Evolutionary conservation across 2,888 invertebrate genomes (phyloP).

Genomic region (Deilephila porcellus): DNA sequence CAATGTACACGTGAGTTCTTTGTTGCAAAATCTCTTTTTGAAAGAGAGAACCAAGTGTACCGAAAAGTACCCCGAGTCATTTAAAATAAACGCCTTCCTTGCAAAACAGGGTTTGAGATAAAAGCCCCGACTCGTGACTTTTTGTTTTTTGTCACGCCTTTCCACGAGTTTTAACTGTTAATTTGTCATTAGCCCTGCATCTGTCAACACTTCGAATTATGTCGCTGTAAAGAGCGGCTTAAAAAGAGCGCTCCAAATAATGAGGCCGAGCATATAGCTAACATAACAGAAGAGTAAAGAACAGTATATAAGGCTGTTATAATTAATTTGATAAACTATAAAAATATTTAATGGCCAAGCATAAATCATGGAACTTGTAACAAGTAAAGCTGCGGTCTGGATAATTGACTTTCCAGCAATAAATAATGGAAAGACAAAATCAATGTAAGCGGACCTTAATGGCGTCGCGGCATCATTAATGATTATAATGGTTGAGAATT

Average conservation of each 20-base stretch:
- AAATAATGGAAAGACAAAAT: conserved; percentile 58
- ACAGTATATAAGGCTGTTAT: conserved; percentile 1
- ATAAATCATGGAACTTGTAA: conserved; percentile 27
- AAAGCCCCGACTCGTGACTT: conserved; percentile 59
- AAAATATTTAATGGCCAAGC: conserved; percentile 8
- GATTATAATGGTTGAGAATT: conserved; percentile 77
- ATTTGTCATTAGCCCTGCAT: conserved; percentile 78
- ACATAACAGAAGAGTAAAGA: not conserved
- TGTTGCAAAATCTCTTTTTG: not conserved
- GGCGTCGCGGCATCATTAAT: conserved; percentile 67
- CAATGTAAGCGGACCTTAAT: conserved; percentile 61
- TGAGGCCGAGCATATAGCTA: conserved; percentile 1
- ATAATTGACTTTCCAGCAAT: conserved; percentile 45
- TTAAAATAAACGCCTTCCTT: conserved; percentile 51
- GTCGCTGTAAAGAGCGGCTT: conserved; percentile 54
- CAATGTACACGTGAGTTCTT: not conserved
- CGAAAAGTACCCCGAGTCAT: conserved; percentile 68
- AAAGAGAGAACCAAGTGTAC: conserved; percentile 46
- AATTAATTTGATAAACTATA: conserved; percentile 14
- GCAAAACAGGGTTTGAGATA: conserved; percentile 48
- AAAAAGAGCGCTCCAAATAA: conserved; percentile 52
- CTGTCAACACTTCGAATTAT: conserved; percentile 65
- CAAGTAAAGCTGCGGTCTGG: conserved; percentile 32
- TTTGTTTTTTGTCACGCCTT: conserved; percentile 66
- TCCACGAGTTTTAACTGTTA: conserved; percentile 73